These are phyloP conservation scores for Anolis sagrei DNA, from an alignment of 2,113 vertebrate genomes.

Conservation along the genomic window DNA sequence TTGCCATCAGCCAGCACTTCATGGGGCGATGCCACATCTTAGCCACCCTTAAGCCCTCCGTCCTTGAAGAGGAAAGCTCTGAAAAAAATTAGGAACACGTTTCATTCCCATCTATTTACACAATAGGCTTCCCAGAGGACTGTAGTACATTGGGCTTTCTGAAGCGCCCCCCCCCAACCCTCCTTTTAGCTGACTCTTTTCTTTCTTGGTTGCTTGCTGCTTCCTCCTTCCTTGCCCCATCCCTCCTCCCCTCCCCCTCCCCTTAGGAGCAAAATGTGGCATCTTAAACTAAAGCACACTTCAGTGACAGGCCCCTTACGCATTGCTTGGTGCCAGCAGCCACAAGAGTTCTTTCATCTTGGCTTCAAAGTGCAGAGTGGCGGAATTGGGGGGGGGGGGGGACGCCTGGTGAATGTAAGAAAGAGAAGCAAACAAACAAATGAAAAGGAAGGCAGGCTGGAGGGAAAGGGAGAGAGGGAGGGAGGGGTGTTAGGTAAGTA, in stretches of 20 bases:
- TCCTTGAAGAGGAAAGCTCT: slow-evolving; percentile 76
- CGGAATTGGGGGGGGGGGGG: slow-evolving; percentile 55
- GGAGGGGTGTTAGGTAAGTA: background rate
- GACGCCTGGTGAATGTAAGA: slow-evolving; percentile 69
- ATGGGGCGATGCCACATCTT: slow-evolving; percentile 70
- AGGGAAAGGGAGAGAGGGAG: slow-evolving; percentile 62
- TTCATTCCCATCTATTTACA: slow-evolving; percentile 66
- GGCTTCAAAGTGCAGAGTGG: slow-evolving; percentile 78
- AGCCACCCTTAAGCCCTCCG: slow-evolving; percentile 63
- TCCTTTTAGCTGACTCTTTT: slow-evolving; percentile 72
- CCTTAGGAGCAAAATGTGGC: slow-evolving; percentile 62
- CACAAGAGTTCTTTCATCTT: slow-evolving; percentile 81
- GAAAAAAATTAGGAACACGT: slow-evolving; percentile 76
- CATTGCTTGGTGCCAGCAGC: slow-evolving; percentile 77
- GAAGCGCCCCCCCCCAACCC: no score
- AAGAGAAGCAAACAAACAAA: slow-evolving; percentile 80
- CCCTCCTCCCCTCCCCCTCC: slow-evolving; percentile 42
- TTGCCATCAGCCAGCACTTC: slow-evolving; percentile 50
- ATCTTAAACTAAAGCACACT: slow-evolving; percentile 86
- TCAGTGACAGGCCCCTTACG: slow-evolving; percentile 66
- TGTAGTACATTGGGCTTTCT: slow-evolving; percentile 59
- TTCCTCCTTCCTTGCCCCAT: slow-evolving; percentile 37
- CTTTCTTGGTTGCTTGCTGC: slow-evolving; percentile 40
- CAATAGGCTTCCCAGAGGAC: slow-evolving; percentile 71
- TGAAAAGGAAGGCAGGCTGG: slow-evolving; percentile 60